Percentiles rank a stretch among this genome's conserved stretches.
Conservation (phyloP, 2,113 vertebrate genomes). For the Scalopus aquaticus region DNA sequence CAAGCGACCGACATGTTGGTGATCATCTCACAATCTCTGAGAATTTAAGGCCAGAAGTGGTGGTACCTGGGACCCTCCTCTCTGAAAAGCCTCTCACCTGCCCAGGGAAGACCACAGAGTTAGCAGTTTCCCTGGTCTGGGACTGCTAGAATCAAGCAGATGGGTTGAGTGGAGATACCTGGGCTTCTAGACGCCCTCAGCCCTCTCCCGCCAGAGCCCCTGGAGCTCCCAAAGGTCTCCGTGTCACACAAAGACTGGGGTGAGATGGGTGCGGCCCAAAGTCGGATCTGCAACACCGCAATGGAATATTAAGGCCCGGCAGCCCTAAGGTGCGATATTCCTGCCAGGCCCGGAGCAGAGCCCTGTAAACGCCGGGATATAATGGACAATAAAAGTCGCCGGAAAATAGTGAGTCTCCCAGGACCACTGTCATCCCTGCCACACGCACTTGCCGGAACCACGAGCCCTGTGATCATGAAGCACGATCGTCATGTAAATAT, state of each 20-base stretch:
- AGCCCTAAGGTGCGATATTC: constrained; percentile 81
- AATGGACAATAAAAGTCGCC: constrained; percentile 88
- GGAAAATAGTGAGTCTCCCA: constrained; percentile 84
- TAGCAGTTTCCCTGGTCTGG: background rate
- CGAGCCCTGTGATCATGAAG: constrained; percentile 76
- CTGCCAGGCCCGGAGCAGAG: constrained; percentile 81
- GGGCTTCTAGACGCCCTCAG: too few relatives aligned
- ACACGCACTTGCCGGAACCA: constrained; percentile 27
- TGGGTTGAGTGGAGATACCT: background rate
- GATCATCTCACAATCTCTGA: background rate
- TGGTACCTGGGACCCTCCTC: background rate
- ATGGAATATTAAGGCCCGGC: constrained; percentile 78
- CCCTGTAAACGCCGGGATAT: constrained; percentile 81
- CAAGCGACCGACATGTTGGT: background rate
- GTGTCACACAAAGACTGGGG: constrained; percentile 77
- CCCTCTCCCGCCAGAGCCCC: background rate
- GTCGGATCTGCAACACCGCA: constrained; percentile 73
- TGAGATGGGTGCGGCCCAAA: constrained; percentile 78
- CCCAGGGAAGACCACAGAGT: background rate
- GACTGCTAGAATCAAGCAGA: background rate
- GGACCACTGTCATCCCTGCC: constrained; percentile 75
- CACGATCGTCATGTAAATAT: constrained; percentile 82
- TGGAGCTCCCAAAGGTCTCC: background rate
- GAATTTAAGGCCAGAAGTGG: background rate
- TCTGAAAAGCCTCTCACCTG: background rate